Base-by-base conservation (phyloP, 2,797 vertebrate genomes). In the Momotus momota region DNA sequence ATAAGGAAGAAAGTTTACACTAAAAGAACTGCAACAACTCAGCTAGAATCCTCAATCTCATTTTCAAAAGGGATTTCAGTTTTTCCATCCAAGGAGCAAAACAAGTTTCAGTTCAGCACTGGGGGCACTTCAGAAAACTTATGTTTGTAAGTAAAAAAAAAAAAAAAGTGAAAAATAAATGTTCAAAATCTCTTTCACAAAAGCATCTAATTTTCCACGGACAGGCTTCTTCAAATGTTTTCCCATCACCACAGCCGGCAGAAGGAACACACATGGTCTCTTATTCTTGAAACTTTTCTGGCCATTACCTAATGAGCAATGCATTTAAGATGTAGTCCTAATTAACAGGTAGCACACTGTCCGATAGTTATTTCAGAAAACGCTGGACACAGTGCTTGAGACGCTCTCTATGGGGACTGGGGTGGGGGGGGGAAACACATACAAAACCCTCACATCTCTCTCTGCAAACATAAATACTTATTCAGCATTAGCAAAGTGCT, bases 231-330 rank as follows among this genome's bases (percentile, higher is more conserved):
- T 94, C 58, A 83, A 86, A 52, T 11, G 13, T 65, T 91, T 79
- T 90, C 49, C 83, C 64, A 84, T 72, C 7, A 0, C 62, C 71
- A 70, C 21, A 35, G 62, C 3, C 89, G 79, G 87, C 87, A 91
- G 43, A 61, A 72, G 33, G 43, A 86, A 29, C 12, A 57, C 3
- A 7, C 11, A 31, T 13, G 5, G 20, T 72, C 93, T 81, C 73
- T 75, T 69, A 49, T 66, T 95, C 81, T 79, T 82, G 81, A 81
- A 93, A 54, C 40, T 95, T 90, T 75, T 89, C 83, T 23, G 17
- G 35, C 40, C 81, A 85, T 62, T 58, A 75, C 49, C 45, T 7
- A 52, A 54, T 26, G 55, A 96, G 72, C 21, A 90, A 81, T 14
- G 27, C 67, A 31, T 25, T 10, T 31, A 46, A 70, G 43, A 88